These are phyloP conservation scores for Lamellibrachia luymesi DNA, from an alignment of 1,140 invertebrate genomes.

Conservation along the genomic window DNA sequence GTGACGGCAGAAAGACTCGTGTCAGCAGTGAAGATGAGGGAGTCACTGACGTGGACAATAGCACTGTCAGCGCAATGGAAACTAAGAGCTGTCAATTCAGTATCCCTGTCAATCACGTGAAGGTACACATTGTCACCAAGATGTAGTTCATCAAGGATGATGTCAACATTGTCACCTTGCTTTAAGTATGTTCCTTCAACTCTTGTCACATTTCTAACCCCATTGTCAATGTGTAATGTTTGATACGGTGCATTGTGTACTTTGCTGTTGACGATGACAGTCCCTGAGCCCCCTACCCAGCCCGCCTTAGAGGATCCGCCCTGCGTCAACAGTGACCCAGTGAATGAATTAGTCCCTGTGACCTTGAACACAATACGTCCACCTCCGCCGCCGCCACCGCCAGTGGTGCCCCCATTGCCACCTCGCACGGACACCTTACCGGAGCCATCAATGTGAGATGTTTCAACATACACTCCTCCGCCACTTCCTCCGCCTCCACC, in stretches of 20 bases:
- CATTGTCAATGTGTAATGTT: constrained; percentile 34
- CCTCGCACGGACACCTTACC: not conserved
- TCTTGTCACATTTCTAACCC: constrained; percentile 22
- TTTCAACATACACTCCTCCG: constrained; percentile 29
- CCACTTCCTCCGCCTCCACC: constrained; percentile 37
- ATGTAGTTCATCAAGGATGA: constrained; percentile 13
- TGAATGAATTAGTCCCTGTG: constrained; percentile 34
- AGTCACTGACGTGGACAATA: constrained; percentile 23
- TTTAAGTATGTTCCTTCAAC: constrained; percentile 17
- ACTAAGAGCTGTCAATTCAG: not conserved
- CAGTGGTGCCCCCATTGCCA: constrained; percentile 13
- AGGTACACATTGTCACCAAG: constrained; percentile 6
- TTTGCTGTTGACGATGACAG: constrained; percentile 33
- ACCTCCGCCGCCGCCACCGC: constrained; percentile 37
- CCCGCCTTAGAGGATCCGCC: constrained; percentile 19
- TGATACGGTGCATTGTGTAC: constrained; percentile 22
- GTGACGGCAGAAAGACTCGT: constrained; percentile 34
- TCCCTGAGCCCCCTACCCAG: constrained; percentile 40
- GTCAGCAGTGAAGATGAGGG: constrained; percentile 40
- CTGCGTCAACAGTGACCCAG: constrained; percentile 29
- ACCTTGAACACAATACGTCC: constrained; percentile 34
- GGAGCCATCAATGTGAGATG: constrained; percentile 34
- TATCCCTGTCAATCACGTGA: not conserved
- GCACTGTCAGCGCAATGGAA: constrained; percentile 6
- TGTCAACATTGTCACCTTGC: not conserved